A percentile compares a stretch with the other conserved stretches of the same genome.
Evolutionary conservation across 2,797 vertebrate species (phyloP).

Genomic region (Neosalanx taihuensis): DNA sequence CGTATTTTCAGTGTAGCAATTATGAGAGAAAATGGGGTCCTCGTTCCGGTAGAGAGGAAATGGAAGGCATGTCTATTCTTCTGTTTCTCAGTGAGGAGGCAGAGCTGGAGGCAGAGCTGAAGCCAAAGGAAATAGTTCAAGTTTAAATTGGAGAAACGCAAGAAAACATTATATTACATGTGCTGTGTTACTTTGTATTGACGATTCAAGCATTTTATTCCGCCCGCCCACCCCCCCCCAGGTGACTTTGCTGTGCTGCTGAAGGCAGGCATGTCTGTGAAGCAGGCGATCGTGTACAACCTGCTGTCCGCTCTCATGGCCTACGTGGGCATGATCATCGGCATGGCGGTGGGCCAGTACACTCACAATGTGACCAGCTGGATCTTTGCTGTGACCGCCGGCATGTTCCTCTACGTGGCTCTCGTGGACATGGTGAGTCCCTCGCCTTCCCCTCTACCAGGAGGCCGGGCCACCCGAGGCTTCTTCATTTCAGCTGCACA

Average conservation of each 20-base stretch:
- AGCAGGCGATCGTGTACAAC: constrained; percentile 96
- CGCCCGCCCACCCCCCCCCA: constrained; percentile 51
- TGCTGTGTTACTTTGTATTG: no score
- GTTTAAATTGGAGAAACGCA: no score
- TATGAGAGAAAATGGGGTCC: constrained; percentile 63
- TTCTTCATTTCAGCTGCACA: no score
- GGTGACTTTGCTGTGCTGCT: constrained; percentile 98
- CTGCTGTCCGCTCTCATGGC: constrained; percentile 97
- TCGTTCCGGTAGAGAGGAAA: constrained; percentile 56
- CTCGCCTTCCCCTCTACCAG: no score
- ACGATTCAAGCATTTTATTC: no score
- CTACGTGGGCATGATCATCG: constrained; percentile 94
- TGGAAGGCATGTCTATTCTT: constrained; percentile 59
- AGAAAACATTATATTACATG: no score
- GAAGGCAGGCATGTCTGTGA: constrained; percentile 96
- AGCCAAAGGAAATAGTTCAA: constrained; percentile 19
- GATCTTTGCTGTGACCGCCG: constrained; percentile 97
- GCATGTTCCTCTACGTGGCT: constrained; percentile 99
- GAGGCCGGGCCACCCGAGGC: no score
- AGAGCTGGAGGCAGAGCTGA: constrained; percentile 33
- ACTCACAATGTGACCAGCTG: constrained; percentile 92
- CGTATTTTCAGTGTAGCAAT: constrained; percentile 69
- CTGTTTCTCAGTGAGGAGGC: constrained; percentile 59
- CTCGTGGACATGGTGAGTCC: constrained; percentile 94
- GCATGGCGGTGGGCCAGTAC: constrained; percentile 92